Evolutionary conservation across 2,113 vertebrate species (phyloP).

Genomic region (Tauraco erythrolophus): DNA sequence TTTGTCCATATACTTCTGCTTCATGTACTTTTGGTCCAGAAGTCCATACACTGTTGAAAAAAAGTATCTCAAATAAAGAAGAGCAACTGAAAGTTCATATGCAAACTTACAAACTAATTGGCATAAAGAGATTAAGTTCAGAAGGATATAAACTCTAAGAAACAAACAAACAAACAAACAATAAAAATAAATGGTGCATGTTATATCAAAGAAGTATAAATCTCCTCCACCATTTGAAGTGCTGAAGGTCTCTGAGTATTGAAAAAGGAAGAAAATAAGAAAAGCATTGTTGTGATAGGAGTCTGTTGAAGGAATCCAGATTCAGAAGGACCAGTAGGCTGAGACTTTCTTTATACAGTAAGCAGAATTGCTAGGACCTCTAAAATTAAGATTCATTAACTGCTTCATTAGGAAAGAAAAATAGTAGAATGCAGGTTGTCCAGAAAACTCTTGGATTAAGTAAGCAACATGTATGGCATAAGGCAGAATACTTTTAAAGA

Average conservation of each 20-base stretch:
- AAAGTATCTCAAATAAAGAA: neutral
- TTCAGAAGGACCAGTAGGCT: neutral
- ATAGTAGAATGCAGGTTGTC: neutral
- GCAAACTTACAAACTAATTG: neutral
- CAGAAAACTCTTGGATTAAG: neutral
- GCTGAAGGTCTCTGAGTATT: neutral
- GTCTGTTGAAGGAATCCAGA: neutral
- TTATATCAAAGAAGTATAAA: neutral
- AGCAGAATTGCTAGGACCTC: neutral
- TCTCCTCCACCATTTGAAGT: neutral
- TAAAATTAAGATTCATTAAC: neutral
- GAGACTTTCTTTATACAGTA: neutral
- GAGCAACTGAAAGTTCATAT: neutral
- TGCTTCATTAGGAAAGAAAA: neutral
- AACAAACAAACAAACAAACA: neutral
- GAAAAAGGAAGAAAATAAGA: neutral
- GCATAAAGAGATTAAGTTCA: neutral
- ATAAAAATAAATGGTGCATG: neutral
- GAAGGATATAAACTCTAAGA: neutral
- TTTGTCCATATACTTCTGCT: neutral
- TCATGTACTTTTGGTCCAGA: neutral
- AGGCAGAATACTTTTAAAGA: neutral
- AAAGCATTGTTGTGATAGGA: fast-evolving
- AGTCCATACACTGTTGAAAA: neutral
- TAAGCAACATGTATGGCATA: neutral